These are phyloP conservation scores for Pelodiscus sinensis DNA, from an alignment of 2,113 vertebrate genomes.

Conservation along the genomic window DNA sequence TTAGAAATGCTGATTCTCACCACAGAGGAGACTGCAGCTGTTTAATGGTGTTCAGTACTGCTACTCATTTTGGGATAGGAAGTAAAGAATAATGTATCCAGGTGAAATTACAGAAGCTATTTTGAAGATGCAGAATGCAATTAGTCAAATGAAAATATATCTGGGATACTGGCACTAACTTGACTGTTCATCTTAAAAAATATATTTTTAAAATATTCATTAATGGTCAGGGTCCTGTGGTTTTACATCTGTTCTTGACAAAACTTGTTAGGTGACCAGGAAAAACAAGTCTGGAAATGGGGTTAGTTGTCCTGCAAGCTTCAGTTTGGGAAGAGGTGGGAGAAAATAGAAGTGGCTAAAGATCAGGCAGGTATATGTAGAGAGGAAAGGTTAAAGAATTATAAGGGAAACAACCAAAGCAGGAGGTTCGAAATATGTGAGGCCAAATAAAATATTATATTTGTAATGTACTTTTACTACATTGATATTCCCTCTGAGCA, in stretches of 20 bases:
- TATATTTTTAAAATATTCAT: neutral
- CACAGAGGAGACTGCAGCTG: neutral
- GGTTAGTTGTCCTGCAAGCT: neutral
- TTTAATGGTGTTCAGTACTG: neutral
- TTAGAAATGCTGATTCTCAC: neutral
- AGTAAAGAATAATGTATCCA: neutral
- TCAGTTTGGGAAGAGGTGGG: rapidly evolving
- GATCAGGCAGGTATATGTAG: neutral
- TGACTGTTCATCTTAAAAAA: neutral
- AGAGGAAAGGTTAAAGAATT: neutral
- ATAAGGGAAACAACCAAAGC: neutral
- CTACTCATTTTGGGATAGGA: neutral
- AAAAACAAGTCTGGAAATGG: rapidly evolving
- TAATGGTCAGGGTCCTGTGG: neutral
- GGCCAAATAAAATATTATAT: neutral
- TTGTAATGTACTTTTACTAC: neutral
- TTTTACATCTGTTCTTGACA: neutral
- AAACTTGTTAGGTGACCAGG: neutral
- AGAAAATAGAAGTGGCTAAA: neutral
- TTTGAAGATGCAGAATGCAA: rapidly evolving
- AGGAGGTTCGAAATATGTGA: neutral
- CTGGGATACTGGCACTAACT: neutral
- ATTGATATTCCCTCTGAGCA: neutral
- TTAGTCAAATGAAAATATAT: neutral
- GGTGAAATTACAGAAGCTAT: neutral